Evolutionary conservation across 2,888 invertebrate species (phyloP).

Genomic region (Agrotis exclamationis): DNA sequence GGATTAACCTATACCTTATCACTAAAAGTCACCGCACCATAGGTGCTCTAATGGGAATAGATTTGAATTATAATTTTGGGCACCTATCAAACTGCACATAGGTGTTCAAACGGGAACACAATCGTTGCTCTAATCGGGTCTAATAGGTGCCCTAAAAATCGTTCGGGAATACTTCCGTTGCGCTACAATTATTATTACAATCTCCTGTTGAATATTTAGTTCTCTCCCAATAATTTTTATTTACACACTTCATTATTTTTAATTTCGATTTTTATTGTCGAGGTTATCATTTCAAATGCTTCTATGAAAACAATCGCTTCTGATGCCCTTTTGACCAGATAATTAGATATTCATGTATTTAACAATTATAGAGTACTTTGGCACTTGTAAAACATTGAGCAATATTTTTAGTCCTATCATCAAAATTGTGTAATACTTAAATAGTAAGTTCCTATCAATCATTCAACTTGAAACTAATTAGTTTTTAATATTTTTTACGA

Average conservation of each 20-base stretch:
- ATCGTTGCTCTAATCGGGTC: too few species aligned
- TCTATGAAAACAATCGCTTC: not conserved
- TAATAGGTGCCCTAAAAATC: too few species aligned
- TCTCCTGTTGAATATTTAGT: not conserved
- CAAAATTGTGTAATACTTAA: conserved; percentile 7
- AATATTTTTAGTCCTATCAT: conserved; percentile 7
- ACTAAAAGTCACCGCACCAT: too few species aligned
- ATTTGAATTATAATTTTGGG: too few species aligned
- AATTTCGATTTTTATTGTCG: not conserved
- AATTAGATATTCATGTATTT: conserved; percentile 19
- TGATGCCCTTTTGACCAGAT: not conserved
- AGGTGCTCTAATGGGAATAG: too few species aligned
- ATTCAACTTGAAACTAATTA: conserved; percentile 24
- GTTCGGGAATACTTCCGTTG: too few species aligned
- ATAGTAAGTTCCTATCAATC: conserved; percentile 1
- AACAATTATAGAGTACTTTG: not conserved
- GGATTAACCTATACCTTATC: too few species aligned
- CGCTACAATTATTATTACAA: not conserved
- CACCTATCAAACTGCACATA: too few species aligned
- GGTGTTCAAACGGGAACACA: too few species aligned
- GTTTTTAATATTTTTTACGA: not conserved
- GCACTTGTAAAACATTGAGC: conserved; percentile 21
- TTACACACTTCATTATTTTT: not conserved
- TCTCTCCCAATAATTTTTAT: not conserved
- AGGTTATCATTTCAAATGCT: not conserved